These are phyloP conservation scores for Busseola fusca DNA, from an alignment of 2,888 invertebrate genomes.

Conservation along the genomic window DNA sequence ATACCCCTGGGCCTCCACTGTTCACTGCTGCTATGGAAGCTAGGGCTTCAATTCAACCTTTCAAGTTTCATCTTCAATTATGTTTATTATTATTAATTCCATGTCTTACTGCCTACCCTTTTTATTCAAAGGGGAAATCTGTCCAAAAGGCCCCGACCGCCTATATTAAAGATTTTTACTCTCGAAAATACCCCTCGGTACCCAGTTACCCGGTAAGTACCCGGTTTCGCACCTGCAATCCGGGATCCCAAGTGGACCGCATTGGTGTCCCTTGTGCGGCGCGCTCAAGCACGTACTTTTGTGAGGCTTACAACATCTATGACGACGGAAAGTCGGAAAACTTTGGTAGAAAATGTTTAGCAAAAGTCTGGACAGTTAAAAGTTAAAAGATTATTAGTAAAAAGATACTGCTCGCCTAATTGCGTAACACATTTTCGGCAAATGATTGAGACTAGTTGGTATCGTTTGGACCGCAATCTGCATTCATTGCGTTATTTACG, in stretches of 20 bases:
- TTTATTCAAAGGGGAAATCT: not conserved
- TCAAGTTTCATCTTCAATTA: conserved; percentile 3
- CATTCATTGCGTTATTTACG: too few species aligned
- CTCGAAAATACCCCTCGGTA: conserved; percentile 5
- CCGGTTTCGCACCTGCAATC: not conserved
- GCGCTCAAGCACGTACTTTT: not conserved
- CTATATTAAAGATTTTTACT: conserved; percentile 14
- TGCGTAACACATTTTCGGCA: too few species aligned
- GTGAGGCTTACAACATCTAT: not conserved
- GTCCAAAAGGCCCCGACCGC: not conserved
- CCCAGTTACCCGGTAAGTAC: not conserved
- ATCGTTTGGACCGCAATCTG: too few species aligned
- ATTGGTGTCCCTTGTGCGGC: not conserved
- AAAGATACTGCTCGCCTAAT: too few species aligned
- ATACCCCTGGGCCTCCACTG: too few species aligned
- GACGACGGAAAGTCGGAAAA: not conserved
- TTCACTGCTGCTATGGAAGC: too few species aligned
- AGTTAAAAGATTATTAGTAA: not conserved
- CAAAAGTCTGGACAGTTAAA: not conserved
- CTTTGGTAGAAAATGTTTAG: not conserved
- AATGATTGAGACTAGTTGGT: too few species aligned
- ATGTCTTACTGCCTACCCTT: not conserved
- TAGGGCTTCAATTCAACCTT: not conserved
- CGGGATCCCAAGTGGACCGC: not conserved
- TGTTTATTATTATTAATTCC: not conserved